A percentile compares a stretch with the other conserved stretches of the same genome.
These are phyloP conservation scores for Drosophila infuscata DNA, from an alignment of 2,888 invertebrate species.

Conservation along the genomic window DNA sequence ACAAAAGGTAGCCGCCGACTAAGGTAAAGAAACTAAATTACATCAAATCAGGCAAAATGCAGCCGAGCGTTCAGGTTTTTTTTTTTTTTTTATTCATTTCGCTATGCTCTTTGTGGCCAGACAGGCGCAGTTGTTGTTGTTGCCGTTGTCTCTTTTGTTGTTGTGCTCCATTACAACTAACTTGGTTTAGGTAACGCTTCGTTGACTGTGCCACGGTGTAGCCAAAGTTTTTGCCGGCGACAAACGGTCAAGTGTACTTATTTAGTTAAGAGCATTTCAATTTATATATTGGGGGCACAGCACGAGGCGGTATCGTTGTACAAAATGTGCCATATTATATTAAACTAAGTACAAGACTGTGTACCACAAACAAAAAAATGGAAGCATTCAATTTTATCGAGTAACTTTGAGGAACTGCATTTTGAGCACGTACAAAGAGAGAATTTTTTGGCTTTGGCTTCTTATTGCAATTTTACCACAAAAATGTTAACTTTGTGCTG, in stretches of 20 bases:
- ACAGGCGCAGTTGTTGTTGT: constrained; percentile 52
- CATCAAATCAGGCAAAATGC: constrained; percentile 76
- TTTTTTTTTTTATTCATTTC: constrained; percentile 29
- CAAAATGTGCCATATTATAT: not conserved
- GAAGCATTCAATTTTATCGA: not conserved
- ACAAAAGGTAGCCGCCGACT: constrained; percentile 40
- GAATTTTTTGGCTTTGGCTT: not conserved
- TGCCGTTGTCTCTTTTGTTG: constrained; percentile 15
- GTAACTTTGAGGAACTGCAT: not conserved
- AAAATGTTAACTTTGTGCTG: constrained; percentile 7
- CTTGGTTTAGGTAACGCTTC: constrained; percentile 67
- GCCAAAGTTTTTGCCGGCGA: constrained; percentile 33
- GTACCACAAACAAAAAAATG: not conserved
- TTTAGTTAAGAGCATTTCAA: constrained; percentile 19
- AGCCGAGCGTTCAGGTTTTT: constrained; percentile 66
- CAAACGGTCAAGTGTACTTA: constrained; percentile 34
- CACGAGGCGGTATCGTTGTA: not conserved
- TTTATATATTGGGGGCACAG: constrained; percentile 1
- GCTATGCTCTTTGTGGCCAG: constrained; percentile 72
- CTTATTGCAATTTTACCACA: constrained; percentile 18
- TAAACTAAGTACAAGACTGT: not conserved
- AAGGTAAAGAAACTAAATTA: constrained; percentile 65
- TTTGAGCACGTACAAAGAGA: constrained; percentile 11
- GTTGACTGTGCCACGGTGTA: constrained; percentile 49
- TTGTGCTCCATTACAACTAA: constrained; percentile 58